These are phyloP conservation scores for Gasterosteus aculeatus DNA, from an alignment of 2,113 vertebrate species.

Conservation along the genomic window DNA sequence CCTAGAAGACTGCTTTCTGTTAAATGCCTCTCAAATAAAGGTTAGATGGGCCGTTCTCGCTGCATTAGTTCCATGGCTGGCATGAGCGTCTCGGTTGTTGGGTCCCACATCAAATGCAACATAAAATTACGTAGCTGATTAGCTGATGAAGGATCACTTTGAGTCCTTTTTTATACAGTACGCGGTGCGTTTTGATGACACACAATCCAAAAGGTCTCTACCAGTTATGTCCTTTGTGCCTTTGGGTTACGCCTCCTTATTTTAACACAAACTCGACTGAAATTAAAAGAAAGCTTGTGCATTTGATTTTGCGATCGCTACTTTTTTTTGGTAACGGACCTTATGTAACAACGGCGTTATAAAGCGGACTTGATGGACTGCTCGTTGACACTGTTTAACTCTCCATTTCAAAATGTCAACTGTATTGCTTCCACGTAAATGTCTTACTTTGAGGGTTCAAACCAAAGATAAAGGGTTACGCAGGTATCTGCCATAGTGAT, in stretches of 20 bases:
- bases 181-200: neutral
- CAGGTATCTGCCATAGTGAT: neutral
- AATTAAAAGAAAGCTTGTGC: neutral
- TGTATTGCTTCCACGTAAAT: no score
- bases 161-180: neutral
- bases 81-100: neutral
- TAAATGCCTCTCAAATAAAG: conserved; percentile 20
- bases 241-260: neutral
- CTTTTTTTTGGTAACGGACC: neutral
- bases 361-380: neutral
- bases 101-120: neutral
- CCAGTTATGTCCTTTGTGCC: neutral
- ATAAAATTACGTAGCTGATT: neutral
- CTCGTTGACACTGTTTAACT: neutral
- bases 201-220: neutral
- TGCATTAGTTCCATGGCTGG: neutral
- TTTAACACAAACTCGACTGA: neutral
- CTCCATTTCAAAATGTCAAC: neutral
- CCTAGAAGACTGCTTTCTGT: conserved; percentile 23
- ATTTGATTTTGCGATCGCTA: neutral
- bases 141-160: no score
- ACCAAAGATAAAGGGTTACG: neutral
- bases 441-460: neutral
- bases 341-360: neutral
- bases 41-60: neutral